phyloP scores from a whole-genome alignment of 2,797 vertebrate species.

The Microhierax caerulescens region DNA sequence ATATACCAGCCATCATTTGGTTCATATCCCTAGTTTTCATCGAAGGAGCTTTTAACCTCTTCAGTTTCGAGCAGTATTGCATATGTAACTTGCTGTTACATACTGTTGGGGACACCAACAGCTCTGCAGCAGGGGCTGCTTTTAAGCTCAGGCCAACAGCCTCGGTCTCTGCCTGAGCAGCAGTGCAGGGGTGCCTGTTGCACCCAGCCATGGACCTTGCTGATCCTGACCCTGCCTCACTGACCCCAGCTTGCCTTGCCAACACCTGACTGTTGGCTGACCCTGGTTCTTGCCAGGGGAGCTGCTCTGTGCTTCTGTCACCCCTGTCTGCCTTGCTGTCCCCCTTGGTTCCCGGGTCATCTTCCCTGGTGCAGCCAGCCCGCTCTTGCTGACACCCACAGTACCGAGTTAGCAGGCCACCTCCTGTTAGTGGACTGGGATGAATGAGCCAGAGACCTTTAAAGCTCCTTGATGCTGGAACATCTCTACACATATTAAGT shows the following conservation, averaged over 20 bases:
- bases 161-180: not conserved
- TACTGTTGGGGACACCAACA: not conserved
- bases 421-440: not conserved
- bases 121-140: not conserved
- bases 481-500: not conserved
- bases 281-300: not conserved
- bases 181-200: not conserved
- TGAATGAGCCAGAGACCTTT: not conserved
- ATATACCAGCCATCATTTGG: accelerated
- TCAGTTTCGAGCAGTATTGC: not conserved
- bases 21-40: not conserved
- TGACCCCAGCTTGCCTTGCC: not conserved
- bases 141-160: not conserved
- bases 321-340: not conserved
- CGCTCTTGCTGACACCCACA: not conserved
- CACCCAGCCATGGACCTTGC: not conserved
- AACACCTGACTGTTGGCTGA: not conserved
- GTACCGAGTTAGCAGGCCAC: not conserved
- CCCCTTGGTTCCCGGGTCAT: not conserved
- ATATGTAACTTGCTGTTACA: not conserved
- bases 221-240: not conserved
- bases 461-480: not conserved
- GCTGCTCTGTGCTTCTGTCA: not conserved
- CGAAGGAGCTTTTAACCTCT: not conserved
- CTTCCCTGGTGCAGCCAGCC: not conserved